phyloP scores from a whole-genome alignment of 2,797 vertebrate species.

The Triplophysa bombifrons region DNA sequence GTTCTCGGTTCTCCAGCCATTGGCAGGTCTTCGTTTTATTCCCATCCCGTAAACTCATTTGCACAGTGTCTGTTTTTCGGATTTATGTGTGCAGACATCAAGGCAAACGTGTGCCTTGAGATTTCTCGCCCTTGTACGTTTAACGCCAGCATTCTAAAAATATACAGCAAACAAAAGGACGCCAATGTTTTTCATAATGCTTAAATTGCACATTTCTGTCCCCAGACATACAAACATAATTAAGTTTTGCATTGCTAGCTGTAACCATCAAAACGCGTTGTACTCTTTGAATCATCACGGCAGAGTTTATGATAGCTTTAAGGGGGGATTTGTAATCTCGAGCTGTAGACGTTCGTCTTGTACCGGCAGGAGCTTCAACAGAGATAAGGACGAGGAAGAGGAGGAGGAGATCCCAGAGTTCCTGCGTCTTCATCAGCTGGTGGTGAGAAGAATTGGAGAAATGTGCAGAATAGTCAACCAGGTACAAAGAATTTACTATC shows the following conservation, averaged over 20 bases:
- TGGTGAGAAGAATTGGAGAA: slow-evolving; percentile 91
- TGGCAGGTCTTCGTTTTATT: background rate
- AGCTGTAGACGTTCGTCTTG: background rate
- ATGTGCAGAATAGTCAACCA: slow-evolving; percentile 96
- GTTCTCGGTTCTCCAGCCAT: background rate
- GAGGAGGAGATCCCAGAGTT: slow-evolving; percentile 83
- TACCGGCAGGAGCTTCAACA: slow-evolving; percentile 68
- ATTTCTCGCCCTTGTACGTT: background rate
- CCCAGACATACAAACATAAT: slow-evolving; percentile 17
- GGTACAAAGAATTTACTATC: slow-evolving; percentile 68
- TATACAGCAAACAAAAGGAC: background rate
- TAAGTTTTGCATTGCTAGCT: background rate
- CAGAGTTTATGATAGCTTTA: background rate
- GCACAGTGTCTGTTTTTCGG: background rate
- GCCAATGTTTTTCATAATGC: background rate
- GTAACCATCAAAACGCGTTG: slow-evolving; percentile 5
- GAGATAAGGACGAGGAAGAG: slow-evolving; percentile 66
- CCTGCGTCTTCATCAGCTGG: slow-evolving; percentile 83
- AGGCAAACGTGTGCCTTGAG: background rate
- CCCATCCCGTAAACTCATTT: background rate
- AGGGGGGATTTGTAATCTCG: background rate
- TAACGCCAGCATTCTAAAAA: background rate
- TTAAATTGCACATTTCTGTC: slow-evolving; percentile 18
- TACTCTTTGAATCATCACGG: background rate
- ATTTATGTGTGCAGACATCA: background rate